Percentiles rank a stretch among this genome's conserved stretches.
Evolutionary conservation across 2,888 invertebrate genomes (phyloP).

Genomic region (Lasius platythorax): DNA sequence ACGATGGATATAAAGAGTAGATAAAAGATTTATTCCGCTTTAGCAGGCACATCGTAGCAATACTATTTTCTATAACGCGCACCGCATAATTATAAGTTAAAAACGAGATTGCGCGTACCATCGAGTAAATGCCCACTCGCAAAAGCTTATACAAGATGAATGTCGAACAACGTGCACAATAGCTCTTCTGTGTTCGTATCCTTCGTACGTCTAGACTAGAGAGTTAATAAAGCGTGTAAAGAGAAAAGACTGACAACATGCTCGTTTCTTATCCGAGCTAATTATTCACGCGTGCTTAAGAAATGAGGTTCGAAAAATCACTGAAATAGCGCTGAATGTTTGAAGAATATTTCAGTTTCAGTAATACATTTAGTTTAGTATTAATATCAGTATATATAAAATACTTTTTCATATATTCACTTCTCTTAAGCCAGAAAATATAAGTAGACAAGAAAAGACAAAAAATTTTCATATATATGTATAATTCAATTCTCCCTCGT

Average conservation of each 20-base stretch:
- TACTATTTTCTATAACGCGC: constrained; percentile 24
- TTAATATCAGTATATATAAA: neutral
- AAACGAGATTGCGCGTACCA: constrained; percentile 19
- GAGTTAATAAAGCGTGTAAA: constrained; percentile 82
- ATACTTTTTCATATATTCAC: neutral
- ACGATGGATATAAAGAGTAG: neutral
- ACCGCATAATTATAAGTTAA: constrained; percentile 42
- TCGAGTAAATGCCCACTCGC: constrained; percentile 11
- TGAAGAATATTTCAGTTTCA: constrained; percentile 22
- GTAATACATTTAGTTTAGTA: neutral
- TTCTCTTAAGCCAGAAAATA: neutral
- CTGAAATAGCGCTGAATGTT: neutral
- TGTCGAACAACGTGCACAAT: constrained; percentile 66
- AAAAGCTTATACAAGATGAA: constrained; percentile 53
- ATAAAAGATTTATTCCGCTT: neutral
- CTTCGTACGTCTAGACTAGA: constrained; percentile 71
- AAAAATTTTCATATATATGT: neutral
- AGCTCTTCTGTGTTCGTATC: constrained; percentile 78
- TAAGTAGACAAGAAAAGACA: neutral
- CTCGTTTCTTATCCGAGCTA: constrained; percentile 76
- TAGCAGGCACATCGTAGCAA: constrained; percentile 14
- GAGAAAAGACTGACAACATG: constrained; percentile 78
- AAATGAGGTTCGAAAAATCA: constrained; percentile 65
- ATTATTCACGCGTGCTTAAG: constrained; percentile 79
- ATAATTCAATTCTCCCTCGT: neutral